A percentile compares a stretch with the other conserved stretches of the same genome.
Evolutionary conservation across 2,888 invertebrate species (phyloP).

Genomic region (Stegophylla sp.): DNA sequence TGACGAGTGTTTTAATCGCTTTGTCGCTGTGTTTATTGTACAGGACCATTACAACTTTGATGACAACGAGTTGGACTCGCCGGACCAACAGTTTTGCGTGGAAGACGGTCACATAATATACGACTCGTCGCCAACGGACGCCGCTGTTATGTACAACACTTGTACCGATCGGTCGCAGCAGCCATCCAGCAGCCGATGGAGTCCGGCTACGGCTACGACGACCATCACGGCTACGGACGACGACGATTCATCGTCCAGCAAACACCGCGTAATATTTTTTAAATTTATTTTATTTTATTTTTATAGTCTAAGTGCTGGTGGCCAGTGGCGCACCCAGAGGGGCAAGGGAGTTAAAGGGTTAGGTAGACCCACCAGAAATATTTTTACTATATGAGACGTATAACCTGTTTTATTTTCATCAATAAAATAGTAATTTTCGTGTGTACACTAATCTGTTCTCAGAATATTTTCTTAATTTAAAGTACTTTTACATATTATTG

Average conservation of each 20-base stretch:
- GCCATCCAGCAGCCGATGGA: constrained; percentile 15
- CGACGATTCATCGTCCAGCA: constrained; percentile 24
- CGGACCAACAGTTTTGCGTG: constrained; percentile 22
- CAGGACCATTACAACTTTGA: constrained; percentile 43
- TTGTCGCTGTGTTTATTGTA: not conserved
- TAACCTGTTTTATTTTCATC: too few relatives aligned
- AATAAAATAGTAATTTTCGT: too few relatives aligned
- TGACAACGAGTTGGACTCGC: not conserved
- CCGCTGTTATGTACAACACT: not conserved
- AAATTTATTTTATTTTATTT: not conserved
- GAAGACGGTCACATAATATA: constrained; percentile 49
- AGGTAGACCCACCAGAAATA: too few relatives aligned
- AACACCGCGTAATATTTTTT: constrained; percentile 35
- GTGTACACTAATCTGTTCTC: too few relatives aligned
- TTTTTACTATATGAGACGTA: too few relatives aligned
- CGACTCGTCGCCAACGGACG: not conserved
- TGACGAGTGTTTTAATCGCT: not conserved
- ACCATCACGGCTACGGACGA: constrained; percentile 13
- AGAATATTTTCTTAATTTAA: too few relatives aligned
- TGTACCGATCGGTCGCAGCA: not conserved
- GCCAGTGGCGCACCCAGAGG: too few relatives aligned
- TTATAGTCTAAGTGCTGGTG: not conserved
- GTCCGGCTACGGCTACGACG: constrained; percentile 42
- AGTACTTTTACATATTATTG: too few relatives aligned
- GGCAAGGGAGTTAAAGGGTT: too few relatives aligned